phyloP scores from a whole-genome alignment of 2,797 vertebrate species.

The Amphiprion clarkii region DNA sequence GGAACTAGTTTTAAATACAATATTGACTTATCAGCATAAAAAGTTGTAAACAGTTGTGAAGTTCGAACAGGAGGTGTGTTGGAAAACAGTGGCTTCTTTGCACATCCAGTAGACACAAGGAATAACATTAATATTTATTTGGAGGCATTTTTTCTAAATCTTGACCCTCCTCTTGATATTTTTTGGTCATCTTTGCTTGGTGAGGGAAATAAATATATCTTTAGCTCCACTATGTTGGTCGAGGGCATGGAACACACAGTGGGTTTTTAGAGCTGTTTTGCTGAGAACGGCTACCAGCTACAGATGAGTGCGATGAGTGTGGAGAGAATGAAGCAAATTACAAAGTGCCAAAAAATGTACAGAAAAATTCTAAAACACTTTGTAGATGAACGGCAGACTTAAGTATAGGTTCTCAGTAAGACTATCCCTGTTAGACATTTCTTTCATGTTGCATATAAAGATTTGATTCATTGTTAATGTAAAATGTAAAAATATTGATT shows the following conservation, averaged over 20 bases:
- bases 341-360: no score
- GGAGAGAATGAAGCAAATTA: not conserved
- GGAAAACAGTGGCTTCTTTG: not conserved
- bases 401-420: not conserved
- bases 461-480: not conserved
- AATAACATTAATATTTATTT: not conserved
- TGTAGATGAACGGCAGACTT: not conserved
- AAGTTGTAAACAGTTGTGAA: conserved; percentile 2
- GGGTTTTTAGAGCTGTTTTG: not conserved
- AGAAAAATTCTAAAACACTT: not conserved
- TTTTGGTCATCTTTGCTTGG: not conserved
- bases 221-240: not conserved
- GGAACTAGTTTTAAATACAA: conserved; percentile 24
- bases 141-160: not conserved
- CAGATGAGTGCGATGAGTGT: not conserved
- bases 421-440: not conserved
- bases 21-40: conserved; percentile 8
- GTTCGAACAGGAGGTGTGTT: not conserved
- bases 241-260: not conserved
- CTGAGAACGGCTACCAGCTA: not conserved
- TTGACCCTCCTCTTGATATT: not conserved
- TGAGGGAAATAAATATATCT: not conserved
- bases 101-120: not conserved
- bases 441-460: not conserved
- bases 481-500: not conserved